Evolutionary conservation across 2,113 vertebrate species (phyloP).

Genomic region (Mohoua ochrocephala): DNA sequence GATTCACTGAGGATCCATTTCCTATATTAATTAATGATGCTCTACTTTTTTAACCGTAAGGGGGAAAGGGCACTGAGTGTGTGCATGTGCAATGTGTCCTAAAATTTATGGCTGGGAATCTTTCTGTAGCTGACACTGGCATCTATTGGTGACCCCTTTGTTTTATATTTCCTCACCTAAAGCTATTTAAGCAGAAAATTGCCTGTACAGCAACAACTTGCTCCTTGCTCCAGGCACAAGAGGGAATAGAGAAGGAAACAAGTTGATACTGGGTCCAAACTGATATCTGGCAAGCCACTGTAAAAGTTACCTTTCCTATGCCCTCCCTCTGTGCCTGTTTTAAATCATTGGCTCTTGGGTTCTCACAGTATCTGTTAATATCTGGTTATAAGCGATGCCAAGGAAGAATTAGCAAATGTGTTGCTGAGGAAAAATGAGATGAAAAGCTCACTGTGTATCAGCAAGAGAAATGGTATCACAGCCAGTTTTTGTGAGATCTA

Average conservation of each 20-base stretch:
- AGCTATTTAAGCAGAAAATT: slow-evolving; percentile 2
- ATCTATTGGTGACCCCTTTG: neutral
- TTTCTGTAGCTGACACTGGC: neutral
- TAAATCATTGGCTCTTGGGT: slow-evolving; percentile 12
- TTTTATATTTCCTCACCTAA: neutral
- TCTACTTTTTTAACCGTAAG: neutral
- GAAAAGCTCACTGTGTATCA: neutral
- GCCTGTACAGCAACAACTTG: neutral
- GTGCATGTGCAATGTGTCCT: neutral
- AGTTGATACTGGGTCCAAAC: slow-evolving; percentile 21
- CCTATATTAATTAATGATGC: neutral
- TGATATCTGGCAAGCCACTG: slow-evolving; percentile 8
- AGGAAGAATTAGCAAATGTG: neutral
- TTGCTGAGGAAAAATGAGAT: slow-evolving; percentile 15
- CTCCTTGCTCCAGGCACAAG: slow-evolving; percentile 22
- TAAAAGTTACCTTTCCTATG: neutral
- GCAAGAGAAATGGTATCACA: neutral
- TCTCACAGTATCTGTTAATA: slow-evolving; percentile 34
- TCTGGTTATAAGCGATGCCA: slow-evolving; percentile 52
- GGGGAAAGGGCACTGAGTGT: neutral
- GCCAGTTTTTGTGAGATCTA: neutral
- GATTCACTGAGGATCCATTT: neutral
- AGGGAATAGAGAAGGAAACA: neutral
- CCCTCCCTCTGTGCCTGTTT: neutral
- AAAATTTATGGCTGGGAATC: neutral